Evolutionary conservation across 2,888 invertebrate genomes (phyloP).

Genomic region (Limnephilus lunatus): DNA sequence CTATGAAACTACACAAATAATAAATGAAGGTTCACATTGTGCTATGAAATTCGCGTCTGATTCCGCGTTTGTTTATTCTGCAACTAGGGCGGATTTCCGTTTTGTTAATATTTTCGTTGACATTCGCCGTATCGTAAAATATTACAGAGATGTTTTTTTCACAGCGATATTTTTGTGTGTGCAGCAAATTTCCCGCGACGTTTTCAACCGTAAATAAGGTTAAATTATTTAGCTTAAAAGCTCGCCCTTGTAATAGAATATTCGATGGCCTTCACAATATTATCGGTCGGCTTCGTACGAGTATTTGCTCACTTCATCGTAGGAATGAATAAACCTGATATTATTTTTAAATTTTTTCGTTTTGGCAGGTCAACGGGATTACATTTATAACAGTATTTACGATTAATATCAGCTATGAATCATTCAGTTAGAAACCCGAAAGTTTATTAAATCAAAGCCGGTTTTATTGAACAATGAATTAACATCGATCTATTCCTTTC

Average conservation of each 20-base stretch:
- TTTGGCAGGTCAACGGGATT: not conserved
- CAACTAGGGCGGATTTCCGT: conserved; percentile 62
- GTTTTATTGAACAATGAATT: not conserved
- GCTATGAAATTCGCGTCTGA: conserved; percentile 52
- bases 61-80: conserved; percentile 53
- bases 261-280: not conserved
- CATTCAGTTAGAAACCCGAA: not conserved
- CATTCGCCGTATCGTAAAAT: conserved; percentile 61
- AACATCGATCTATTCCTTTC: too few species aligned
- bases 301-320: not conserved
- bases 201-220: conserved; percentile 51
- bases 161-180: conserved; percentile 39
- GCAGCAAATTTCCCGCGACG: conserved; percentile 48
- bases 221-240: conserved; percentile 49
- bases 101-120: conserved; percentile 66
- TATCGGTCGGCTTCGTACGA: not conserved
- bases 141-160: conserved; percentile 57
- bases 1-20: conserved; percentile 40
- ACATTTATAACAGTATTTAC: not conserved
- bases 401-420: not conserved
- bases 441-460: not conserved
- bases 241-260: conserved; percentile 26
- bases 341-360: not conserved
- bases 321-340: not conserved
- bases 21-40: conserved; percentile 52